Conservation (phyloP, 2,113 vertebrate species). For the Notothenia coriiceps region DNA sequence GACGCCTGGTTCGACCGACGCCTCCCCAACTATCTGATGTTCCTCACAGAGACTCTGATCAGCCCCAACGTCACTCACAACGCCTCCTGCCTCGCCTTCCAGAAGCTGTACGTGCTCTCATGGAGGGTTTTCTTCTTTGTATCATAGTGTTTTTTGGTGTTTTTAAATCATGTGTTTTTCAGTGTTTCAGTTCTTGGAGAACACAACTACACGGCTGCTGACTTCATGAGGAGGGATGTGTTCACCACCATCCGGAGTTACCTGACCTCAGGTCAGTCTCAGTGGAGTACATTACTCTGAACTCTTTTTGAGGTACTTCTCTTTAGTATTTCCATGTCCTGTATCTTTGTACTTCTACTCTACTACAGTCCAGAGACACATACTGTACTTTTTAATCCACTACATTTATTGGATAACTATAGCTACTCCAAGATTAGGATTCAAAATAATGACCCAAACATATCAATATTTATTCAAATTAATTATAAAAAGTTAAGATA, state of each 20-base stretch:
- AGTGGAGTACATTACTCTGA: neutral
- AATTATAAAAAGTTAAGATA: no score
- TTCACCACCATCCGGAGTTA: conserved; percentile 75
- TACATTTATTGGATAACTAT: no score
- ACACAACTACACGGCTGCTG: conserved; percentile 61
- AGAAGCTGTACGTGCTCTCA: conserved; percentile 69
- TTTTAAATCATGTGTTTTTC: conserved; percentile 1
- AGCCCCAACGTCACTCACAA: conserved; percentile 49
- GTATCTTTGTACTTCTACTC: no score
- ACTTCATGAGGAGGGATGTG: conserved; percentile 69
- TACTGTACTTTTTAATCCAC: no score
- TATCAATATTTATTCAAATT: no score
- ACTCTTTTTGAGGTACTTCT: no score
- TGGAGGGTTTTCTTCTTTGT: neutral
- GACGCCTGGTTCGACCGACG: conserved; percentile 73
- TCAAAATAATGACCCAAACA: no score
- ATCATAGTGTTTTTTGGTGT: neutral
- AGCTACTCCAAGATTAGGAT: no score
- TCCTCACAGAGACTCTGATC: conserved; percentile 78
- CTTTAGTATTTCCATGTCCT: no score
- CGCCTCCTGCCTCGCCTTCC: conserved; percentile 79
- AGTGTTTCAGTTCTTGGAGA: conserved; percentile 74
- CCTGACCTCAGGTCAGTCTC: conserved; percentile 74
- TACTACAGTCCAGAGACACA: no score
- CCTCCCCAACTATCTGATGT: conserved; percentile 70